These are phyloP conservation scores for Lacerta bilineata DNA, from an alignment of 2,797 vertebrate species.

Conservation along the genomic window DNA sequence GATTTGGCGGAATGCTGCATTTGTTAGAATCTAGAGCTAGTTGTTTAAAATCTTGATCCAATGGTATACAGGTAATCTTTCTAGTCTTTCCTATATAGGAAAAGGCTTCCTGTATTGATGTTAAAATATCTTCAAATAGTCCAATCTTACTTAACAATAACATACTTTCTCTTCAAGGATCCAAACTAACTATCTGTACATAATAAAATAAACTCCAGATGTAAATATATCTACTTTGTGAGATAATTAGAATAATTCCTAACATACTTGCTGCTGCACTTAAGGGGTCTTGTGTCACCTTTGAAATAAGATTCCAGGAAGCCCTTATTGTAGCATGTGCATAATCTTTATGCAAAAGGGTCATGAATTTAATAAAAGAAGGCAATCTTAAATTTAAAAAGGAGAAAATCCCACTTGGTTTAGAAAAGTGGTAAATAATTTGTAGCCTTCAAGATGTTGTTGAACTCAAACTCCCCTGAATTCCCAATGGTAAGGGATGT, in stretches of 20 bases:
- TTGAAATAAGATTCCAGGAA: neutral
- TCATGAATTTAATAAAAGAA: neutral
- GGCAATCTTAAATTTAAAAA: neutral
- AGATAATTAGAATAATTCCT: neutral
- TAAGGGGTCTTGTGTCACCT: neutral
- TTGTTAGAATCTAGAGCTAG: neutral
- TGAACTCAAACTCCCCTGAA: no score
- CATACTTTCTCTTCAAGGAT: no score
- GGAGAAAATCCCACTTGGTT: neutral
- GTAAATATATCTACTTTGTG: neutral
- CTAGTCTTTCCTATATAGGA: neutral
- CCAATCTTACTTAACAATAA: neutral
- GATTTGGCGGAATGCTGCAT: neutral
- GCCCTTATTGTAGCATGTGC: neutral
- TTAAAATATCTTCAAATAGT: neutral
- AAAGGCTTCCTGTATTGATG: neutral
- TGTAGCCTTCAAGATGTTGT: no score
- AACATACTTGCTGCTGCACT: neutral
- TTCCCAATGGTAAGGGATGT: no score
- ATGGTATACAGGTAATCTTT: neutral
- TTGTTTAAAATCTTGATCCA: neutral
- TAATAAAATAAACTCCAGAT: neutral
- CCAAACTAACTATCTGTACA: no score
- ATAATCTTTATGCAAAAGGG: neutral
- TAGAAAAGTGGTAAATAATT: no score